Conservation (phyloP, 2,113 vertebrate species). For the Bucco capensis region DNA sequence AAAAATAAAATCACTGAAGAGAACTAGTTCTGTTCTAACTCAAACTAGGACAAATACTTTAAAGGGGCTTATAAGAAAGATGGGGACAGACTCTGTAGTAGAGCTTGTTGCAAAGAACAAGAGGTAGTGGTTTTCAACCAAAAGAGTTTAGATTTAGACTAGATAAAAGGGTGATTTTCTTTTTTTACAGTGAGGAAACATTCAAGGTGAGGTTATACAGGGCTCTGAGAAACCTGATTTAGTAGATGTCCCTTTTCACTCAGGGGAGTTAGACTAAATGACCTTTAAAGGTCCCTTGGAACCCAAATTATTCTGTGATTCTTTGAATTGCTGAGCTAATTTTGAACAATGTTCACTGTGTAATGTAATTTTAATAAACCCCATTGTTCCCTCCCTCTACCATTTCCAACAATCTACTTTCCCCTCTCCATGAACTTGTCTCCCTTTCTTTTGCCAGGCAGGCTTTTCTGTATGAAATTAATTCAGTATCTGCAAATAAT, state of each 20-base stretch:
- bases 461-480: background rate
- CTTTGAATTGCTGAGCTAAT: background rate
- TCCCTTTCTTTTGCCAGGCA: background rate
- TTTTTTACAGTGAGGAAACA: background rate
- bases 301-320: background rate
- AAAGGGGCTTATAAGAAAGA: background rate
- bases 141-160: background rate
- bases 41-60: no score
- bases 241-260: background rate
- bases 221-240: background rate
- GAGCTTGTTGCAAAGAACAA: background rate
- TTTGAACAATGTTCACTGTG: background rate
- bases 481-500: background rate
- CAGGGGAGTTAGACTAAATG: background rate
- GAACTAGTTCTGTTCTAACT: no score
- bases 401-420: background rate
- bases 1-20: no score
- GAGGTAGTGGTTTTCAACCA: background rate
- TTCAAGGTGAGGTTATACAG: background rate
- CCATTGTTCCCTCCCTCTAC: background rate
- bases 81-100: background rate
- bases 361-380: background rate
- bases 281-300: background rate
- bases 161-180: background rate
- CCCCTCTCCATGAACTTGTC: background rate